Conservation (phyloP, 2,888 invertebrate genomes). For the Dione vanillae region DNA sequence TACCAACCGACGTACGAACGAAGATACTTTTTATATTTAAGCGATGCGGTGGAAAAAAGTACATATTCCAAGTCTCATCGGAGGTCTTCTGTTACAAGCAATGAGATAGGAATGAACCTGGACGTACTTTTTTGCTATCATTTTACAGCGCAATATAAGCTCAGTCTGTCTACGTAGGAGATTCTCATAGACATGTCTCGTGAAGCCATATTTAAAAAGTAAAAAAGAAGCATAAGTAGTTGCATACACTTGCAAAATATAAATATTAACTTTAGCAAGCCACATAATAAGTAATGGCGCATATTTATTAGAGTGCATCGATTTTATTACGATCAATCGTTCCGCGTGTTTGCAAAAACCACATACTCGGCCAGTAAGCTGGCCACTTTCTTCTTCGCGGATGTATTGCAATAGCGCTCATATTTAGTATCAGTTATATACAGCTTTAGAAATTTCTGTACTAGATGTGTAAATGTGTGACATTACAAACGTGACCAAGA, state of each 20-base stretch:
- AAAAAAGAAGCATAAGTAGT: not conserved
- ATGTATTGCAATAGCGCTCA: not conserved
- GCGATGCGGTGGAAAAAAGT: not conserved
- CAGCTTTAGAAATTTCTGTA: no score
- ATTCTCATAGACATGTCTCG: not conserved
- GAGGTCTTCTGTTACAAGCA: not conserved
- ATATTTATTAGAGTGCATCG: constrained; percentile 18
- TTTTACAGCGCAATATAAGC: not conserved
- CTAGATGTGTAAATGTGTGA: no score
- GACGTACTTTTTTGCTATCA: not conserved
- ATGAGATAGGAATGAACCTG: not conserved
- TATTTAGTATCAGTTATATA: no score
- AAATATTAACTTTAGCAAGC: not conserved
- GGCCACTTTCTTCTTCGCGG: constrained; percentile 2
- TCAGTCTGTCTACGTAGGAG: not conserved
- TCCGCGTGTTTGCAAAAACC: constrained; percentile 9
- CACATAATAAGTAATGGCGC: not conserved
- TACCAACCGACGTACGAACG: no score
- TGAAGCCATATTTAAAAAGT: not conserved
- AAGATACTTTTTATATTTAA: not conserved
- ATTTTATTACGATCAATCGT: constrained; percentile 9
- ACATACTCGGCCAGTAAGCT: not conserved
- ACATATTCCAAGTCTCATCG: not conserved
- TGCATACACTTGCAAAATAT: not conserved
- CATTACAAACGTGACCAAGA: no score